phyloP scores from a whole-genome alignment of 2,797 vertebrate species.

The Acipenser ruthenus region DNA sequence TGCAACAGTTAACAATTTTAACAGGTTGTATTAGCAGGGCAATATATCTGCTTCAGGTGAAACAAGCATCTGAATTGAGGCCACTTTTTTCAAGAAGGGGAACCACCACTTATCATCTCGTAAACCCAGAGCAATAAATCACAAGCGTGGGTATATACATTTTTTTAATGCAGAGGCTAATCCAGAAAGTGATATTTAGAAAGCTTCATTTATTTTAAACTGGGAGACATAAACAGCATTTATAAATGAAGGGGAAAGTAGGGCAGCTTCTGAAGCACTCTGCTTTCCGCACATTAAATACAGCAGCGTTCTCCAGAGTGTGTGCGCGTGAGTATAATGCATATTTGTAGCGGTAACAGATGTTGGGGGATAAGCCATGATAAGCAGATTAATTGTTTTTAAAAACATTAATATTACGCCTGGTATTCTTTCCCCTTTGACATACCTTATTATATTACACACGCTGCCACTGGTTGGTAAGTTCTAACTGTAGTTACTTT shows the following conservation, averaged over 20 bases:
- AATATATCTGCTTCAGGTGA: too few relatives aligned
- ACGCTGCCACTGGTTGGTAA: too few relatives aligned
- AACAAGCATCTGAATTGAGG: slow-evolving; percentile 5
- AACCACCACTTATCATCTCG: background rate
- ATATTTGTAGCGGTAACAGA: too few relatives aligned
- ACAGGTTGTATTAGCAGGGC: too few relatives aligned
- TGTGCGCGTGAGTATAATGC: background rate
- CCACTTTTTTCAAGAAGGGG: slow-evolving; percentile 4
- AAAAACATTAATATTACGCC: background rate
- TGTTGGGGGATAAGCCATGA: too few relatives aligned
- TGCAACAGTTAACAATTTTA: background rate
- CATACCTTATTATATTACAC: too few relatives aligned
- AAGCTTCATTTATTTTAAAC: background rate
- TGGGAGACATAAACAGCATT: background rate
- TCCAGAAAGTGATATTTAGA: background rate
- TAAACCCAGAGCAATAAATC: slow-evolving; percentile 4
- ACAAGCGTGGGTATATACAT: background rate
- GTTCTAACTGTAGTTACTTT: too few relatives aligned
- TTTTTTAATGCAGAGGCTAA: background rate
- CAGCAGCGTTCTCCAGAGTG: background rate
- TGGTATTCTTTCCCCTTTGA: too few relatives aligned
- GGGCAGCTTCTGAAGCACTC: background rate
- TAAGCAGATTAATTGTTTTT: background rate
- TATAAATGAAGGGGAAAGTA: background rate
- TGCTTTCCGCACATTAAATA: background rate